Conservation (phyloP, 1,140 invertebrate species). For the Orius insidiosus region DNA sequence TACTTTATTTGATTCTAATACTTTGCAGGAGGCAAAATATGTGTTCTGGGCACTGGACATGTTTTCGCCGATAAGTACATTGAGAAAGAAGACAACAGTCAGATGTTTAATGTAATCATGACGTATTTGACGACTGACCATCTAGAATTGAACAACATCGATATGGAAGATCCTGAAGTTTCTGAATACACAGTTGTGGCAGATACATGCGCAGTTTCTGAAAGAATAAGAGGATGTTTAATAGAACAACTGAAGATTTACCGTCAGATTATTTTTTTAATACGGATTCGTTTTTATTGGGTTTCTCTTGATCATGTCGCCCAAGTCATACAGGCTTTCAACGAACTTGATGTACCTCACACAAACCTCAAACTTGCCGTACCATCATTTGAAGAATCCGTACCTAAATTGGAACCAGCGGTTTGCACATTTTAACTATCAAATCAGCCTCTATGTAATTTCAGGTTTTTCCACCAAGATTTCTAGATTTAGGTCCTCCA, state of each 20-base stretch:
- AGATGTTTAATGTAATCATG: constrained; percentile 77
- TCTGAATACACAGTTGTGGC: constrained; percentile 85
- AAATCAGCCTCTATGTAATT: too few relatives aligned
- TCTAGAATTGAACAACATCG: constrained; percentile 55
- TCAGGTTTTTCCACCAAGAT: constrained; percentile 94
- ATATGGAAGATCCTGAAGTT: constrained; percentile 88
- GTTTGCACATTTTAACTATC: too few relatives aligned
- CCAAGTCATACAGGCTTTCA: constrained; percentile 71
- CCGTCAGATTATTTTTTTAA: constrained; percentile 77
- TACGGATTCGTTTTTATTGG: constrained; percentile 57
- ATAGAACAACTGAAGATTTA: constrained; percentile 53
- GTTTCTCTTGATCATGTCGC: constrained; percentile 74
- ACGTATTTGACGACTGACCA: constrained; percentile 53
- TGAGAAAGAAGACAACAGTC: constrained; percentile 87
- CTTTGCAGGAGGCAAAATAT: constrained; percentile 40
- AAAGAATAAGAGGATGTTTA: constrained; percentile 65
- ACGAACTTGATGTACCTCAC: constrained; percentile 74
- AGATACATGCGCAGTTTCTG: constrained; percentile 68
- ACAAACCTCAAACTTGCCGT: constrained; percentile 82
- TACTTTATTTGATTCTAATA: neutral
- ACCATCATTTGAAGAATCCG: constrained; percentile 94
- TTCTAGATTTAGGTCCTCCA: constrained; percentile 80
- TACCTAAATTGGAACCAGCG: constrained; percentile 81
- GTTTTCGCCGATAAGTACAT: constrained; percentile 72
- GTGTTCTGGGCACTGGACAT: constrained; percentile 61